These are phyloP conservation scores for Oceanodroma tethys DNA, from an alignment of 2,113 vertebrate species.

Conservation along the genomic window DNA sequence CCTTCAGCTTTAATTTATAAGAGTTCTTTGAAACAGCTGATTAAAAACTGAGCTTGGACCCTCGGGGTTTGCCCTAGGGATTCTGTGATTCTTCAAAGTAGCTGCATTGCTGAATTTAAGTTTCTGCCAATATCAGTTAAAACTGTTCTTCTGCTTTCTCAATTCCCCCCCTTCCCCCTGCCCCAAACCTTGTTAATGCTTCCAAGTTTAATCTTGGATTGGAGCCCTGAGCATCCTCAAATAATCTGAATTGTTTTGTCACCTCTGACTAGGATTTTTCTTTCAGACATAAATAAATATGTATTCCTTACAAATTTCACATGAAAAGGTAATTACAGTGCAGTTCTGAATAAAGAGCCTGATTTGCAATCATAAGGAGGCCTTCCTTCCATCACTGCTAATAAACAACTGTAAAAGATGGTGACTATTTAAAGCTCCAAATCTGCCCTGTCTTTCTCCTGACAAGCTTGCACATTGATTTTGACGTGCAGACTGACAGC, in stretches of 20 bases:
- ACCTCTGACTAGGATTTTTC: not conserved
- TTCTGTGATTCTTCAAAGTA: not conserved
- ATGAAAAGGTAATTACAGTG: not conserved
- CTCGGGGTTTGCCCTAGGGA: not conserved
- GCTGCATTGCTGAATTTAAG: not conserved
- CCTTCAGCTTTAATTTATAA: not conserved
- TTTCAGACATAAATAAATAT: not conserved
- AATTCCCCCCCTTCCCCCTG: accelerated
- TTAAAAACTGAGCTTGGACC: not conserved
- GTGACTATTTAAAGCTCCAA: not conserved
- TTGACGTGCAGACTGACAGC: slow-evolving; percentile 29
- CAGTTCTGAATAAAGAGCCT: not conserved
- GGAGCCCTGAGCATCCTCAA: not conserved
- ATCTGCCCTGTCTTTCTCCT: not conserved
- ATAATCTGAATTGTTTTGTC: not conserved
- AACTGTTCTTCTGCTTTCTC: not conserved
- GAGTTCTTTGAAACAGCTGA: not conserved
- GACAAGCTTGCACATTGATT: not conserved
- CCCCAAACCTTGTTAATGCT: not conserved
- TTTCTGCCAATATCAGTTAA: not conserved
- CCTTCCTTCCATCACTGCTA: not conserved
- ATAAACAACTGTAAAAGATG: not conserved
- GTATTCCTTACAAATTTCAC: not conserved
- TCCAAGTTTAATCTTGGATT: not conserved
- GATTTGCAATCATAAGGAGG: not conserved